phyloP scores from a whole-genome alignment of 2,888 invertebrate genomes.

The Aleiodes alternator region DNA sequence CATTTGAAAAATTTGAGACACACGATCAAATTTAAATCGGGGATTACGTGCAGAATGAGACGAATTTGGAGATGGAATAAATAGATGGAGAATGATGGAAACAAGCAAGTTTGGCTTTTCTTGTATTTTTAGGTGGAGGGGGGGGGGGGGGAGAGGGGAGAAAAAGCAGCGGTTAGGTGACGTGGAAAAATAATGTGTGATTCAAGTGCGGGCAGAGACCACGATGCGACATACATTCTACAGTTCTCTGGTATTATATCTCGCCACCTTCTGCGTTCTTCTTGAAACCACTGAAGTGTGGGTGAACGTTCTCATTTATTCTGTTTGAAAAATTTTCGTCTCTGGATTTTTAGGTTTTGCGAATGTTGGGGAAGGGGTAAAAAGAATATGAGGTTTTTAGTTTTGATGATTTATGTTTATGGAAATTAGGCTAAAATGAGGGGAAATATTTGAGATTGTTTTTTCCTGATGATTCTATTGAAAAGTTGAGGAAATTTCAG shows the following conservation, averaged over 20 bases:
- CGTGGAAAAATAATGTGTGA: slow-evolving; percentile 49
- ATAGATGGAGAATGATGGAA: slow-evolving; percentile 11
- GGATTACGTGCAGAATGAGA: slow-evolving; percentile 22
- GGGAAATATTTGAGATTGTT: too few species aligned
- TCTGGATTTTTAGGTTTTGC: too few species aligned
- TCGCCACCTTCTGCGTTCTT: slow-evolving; percentile 45
- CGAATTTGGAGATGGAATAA: slow-evolving; percentile 5
- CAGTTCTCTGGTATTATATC: slow-evolving; percentile 45
- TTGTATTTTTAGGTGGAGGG: background rate
- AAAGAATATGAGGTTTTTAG: too few species aligned
- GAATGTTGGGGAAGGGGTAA: too few species aligned
- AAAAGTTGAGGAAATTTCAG: too few species aligned
- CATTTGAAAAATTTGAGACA: slow-evolving; percentile 22
- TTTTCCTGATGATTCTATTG: too few species aligned
- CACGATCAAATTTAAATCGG: slow-evolving; percentile 34
- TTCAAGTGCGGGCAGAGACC: slow-evolving; percentile 52
- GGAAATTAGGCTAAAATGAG: too few species aligned
- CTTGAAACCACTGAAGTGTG: slow-evolving; percentile 35
- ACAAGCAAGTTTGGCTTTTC: background rate
- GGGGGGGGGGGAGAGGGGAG: slow-evolving; percentile 40
- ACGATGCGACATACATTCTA: slow-evolving; percentile 58
- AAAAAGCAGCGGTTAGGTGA: slow-evolving; percentile 46
- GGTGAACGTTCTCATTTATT: slow-evolving; percentile 16
- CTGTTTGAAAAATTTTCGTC: background rate
- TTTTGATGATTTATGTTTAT: too few species aligned